Base-by-base conservation (phyloP, 1,140 invertebrate species). In the Paramacrobiotus metropolitanus region DNA sequence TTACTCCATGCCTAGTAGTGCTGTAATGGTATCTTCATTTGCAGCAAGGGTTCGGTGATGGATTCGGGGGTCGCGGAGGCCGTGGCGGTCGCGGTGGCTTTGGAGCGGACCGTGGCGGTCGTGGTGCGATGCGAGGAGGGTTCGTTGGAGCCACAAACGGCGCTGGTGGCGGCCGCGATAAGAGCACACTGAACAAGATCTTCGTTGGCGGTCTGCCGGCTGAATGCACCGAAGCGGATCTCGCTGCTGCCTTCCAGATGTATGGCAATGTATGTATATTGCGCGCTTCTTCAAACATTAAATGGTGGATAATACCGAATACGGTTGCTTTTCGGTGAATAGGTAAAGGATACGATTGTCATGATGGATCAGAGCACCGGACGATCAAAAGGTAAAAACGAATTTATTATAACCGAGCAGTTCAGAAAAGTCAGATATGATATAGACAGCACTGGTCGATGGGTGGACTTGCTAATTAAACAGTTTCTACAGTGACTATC, bases 341-440 rank as follows among this genome's bases (percentile, higher is more conserved):
- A 55, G 48, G 24, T 55, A 15, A 15, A 24, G 4, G 48, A 55
- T 24, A 24, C 48, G 4, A 24, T 55, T 55, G 48, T 55, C 15
- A 55, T 55, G 48, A 55, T 55, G 15, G 48, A 55, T 55, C 48
- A 55, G 24, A 24, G 15, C 24, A 55, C 48, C 4, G 15, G 24
- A 20, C 48, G 48, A 20, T 55, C 48, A 55, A 55, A 55, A 55
- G 48, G 48, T 55, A 55, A 15, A 24, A 40, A n/a, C n/a, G 34
- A 40, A 40, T 9, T 40, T 15, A n/a, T n/a, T 40, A 15, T 9
- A 40, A n/a, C n/a, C 9, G 34, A 15, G 34, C 34, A 9, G 34
- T 40, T n/a, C n/a, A 40, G 9, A 15, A 15, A 9, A 15, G 34
- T 40, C n/a, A 40, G n/a, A n/a, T 40, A 40, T 40, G 9, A 15